A percentile compares a stretch with the other conserved stretches of the same genome.
Conservation (phyloP, 2,113 vertebrate species). For the Alexandromys fortis region DNA sequence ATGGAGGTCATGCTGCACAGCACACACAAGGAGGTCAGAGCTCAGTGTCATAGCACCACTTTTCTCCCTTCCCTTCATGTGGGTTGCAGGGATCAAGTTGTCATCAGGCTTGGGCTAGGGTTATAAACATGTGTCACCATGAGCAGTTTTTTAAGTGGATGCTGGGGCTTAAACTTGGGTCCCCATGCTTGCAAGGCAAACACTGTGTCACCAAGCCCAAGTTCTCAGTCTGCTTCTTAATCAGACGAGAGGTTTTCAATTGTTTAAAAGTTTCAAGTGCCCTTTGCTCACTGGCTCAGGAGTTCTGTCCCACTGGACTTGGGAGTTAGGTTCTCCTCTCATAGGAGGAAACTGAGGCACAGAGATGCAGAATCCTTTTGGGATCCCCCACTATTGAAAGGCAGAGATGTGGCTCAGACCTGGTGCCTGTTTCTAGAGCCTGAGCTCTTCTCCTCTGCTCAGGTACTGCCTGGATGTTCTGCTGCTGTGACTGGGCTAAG, state of each 20-base stretch:
- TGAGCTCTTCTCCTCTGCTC: neutral
- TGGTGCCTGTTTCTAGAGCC: no score
- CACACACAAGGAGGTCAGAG: neutral
- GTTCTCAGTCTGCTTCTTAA: neutral
- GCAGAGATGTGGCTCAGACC: neutral
- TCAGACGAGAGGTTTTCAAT: neutral
- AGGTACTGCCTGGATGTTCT: neutral
- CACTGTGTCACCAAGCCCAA: neutral
- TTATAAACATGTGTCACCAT: neutral
- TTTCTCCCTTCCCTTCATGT: neutral
- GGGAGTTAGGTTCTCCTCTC: neutral
- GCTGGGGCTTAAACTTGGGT: neutral
- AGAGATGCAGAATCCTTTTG: neutral
- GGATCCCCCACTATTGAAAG: accelerated
- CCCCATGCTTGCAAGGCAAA: neutral
- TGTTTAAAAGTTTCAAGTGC: neutral
- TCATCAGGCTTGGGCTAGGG: neutral
- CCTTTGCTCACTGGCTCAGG: neutral
- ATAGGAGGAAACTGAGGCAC: neutral
- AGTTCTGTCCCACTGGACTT: neutral
- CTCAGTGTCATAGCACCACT: neutral
- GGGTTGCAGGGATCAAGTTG: neutral
- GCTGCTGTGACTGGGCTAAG: no score
- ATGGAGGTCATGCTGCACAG: neutral
- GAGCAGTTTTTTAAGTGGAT: neutral